These are phyloP conservation scores for Fukomys damarensis DNA, from an alignment of 2,113 vertebrate genomes.

Conservation along the genomic window DNA sequence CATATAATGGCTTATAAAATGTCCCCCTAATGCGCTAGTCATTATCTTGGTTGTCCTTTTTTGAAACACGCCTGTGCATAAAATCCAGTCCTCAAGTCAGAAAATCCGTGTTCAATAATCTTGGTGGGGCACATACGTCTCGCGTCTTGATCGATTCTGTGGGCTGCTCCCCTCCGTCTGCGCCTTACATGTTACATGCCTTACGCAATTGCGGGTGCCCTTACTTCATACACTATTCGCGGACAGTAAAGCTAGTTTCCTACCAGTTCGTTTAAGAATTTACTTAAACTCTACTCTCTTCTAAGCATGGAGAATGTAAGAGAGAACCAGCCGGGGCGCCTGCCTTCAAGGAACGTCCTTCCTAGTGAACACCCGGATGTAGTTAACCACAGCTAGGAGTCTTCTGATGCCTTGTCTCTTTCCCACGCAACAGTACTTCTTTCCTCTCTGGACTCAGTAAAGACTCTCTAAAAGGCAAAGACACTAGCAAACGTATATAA, in stretches of 20 bases:
- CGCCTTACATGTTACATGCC: neutral
- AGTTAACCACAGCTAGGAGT: neutral
- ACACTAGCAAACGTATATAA: neutral
- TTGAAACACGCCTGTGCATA: neutral
- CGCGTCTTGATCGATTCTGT: neutral
- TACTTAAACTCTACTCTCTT: neutral
- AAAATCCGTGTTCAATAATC: neutral
- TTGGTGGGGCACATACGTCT: neutral
- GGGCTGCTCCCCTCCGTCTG: neutral
- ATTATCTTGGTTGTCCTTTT: constrained; percentile 2
- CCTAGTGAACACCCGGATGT: neutral
- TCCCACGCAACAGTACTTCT: neutral
- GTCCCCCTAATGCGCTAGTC: neutral
- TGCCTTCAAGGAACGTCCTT: neutral
- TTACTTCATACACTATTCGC: neutral
- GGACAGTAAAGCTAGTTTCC: neutral
- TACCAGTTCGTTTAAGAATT: neutral
- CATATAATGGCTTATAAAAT: neutral
- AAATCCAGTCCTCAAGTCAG: neutral
- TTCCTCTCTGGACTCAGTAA: neutral
- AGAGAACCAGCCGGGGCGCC: neutral
- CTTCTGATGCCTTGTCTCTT: neutral
- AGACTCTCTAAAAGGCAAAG: neutral
- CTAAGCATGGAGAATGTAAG: neutral
- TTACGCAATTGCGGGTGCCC: neutral